phyloP scores from a whole-genome alignment of 2,113 vertebrate genomes.

The Opisthocomus hoazin region DNA sequence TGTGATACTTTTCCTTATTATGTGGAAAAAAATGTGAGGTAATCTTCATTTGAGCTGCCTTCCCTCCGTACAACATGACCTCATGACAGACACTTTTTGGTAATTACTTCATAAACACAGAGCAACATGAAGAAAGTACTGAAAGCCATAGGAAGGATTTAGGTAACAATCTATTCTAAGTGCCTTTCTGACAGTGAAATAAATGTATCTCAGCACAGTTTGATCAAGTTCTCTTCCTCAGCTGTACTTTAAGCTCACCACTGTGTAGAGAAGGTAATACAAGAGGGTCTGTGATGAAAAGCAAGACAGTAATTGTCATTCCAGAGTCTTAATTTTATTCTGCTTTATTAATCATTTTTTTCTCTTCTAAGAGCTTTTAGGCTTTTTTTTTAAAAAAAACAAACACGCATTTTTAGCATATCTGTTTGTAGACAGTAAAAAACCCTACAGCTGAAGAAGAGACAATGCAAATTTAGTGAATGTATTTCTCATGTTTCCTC shows the following conservation, averaged over 20 bases:
- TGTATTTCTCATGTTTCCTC: not conserved
- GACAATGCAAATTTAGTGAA: not conserved
- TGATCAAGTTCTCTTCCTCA: not conserved
- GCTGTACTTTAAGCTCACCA: not conserved
- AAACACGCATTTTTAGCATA: not conserved
- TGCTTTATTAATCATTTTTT: not conserved
- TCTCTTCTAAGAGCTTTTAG: not conserved
- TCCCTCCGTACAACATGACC: not conserved
- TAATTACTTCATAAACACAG: not conserved
- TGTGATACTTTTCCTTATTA: not conserved
- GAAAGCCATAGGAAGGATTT: not conserved
- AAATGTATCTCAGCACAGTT: not conserved
- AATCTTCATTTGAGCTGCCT: not conserved
- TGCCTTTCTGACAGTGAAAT: not conserved
- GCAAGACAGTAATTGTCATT: not conserved
- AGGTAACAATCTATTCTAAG: not conserved
- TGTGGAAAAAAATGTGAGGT: not conserved
- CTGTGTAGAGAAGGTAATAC: not conserved
- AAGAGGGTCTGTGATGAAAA: not conserved
- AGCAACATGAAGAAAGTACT: not conserved
- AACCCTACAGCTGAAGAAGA: not conserved
- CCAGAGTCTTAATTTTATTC: not conserved
- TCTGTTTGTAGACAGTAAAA: not conserved
- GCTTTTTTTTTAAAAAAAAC: not conserved
- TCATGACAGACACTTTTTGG: not conserved